Evolutionary conservation across 2,797 vertebrate species (phyloP).

Genomic region (Cyclura pinguis): DNA sequence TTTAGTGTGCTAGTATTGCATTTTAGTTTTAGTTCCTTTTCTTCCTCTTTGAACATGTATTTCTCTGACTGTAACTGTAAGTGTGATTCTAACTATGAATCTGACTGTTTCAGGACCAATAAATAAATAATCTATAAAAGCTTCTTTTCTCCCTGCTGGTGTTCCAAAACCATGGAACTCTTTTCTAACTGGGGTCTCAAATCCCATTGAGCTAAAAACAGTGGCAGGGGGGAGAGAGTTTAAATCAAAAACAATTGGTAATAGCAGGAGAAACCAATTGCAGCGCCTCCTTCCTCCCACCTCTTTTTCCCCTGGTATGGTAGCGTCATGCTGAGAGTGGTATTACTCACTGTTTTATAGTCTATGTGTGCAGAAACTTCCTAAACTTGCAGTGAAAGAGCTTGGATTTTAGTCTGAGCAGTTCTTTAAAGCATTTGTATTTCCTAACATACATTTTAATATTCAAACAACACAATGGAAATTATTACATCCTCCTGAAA

Average conservation of each 20-base stretch:
- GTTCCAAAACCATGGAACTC: background rate
- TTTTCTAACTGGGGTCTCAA: background rate
- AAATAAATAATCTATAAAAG: background rate
- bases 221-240: background rate
- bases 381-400: background rate
- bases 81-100: too few relatives aligned
- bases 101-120: too few relatives aligned
- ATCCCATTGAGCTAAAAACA: background rate
- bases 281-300: too few relatives aligned
- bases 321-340: background rate
- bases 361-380: background rate
- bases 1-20: too few relatives aligned
- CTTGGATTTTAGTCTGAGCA: background rate
- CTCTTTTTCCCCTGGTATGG: background rate
- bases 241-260: background rate
- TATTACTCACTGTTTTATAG: background rate
- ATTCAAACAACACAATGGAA: background rate
- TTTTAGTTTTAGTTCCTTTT: too few relatives aligned
- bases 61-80: too few relatives aligned
- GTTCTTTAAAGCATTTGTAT: background rate
- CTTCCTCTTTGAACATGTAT: too few relatives aligned
- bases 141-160: background rate
- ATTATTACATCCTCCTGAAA: background rate
- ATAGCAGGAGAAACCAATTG: background rate
- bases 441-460: constrained; percentile 2